Conservation (phyloP, 2,888 invertebrate genomes). For the Allacma fusca region DNA sequence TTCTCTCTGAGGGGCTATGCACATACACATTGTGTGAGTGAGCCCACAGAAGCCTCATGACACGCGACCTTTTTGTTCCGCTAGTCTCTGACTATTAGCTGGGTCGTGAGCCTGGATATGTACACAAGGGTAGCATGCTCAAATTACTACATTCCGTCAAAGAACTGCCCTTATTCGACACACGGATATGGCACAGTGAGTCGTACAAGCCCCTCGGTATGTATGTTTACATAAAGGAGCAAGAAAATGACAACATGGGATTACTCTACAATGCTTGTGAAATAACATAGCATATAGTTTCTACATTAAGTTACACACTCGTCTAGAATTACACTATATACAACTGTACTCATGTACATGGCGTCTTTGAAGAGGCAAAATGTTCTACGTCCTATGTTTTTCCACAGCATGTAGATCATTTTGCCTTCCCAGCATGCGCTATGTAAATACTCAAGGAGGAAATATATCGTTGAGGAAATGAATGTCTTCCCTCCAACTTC, state of each 20-base stretch:
- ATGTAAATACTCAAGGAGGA: too few relatives aligned
- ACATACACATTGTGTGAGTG: constrained; percentile 10
- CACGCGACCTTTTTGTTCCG: constrained; percentile 37
- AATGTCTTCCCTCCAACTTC: constrained; percentile 6
- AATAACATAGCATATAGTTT: background rate
- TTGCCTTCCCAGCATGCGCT: too few relatives aligned
- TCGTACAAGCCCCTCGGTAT: background rate
- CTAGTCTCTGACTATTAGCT: constrained; percentile 31
- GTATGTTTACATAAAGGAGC: constrained; percentile 12
- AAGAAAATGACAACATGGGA: constrained; percentile 4
- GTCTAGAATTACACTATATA: background rate
- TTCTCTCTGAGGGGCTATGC: constrained; percentile 10
- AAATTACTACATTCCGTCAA: constrained; percentile 26
- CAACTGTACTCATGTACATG: too few relatives aligned
- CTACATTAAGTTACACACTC: background rate
- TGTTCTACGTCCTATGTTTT: too few relatives aligned
- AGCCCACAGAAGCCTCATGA: constrained; percentile 35
- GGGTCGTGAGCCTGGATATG: constrained; percentile 26
- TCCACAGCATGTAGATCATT: too few relatives aligned
- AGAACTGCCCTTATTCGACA: background rate
- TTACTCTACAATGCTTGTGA: background rate
- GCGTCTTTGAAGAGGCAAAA: too few relatives aligned
- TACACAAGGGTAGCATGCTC: background rate
- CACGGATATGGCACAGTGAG: constrained; percentile 7
- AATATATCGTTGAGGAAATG: constrained; percentile 11